phyloP scores from a whole-genome alignment of 2,888 invertebrate genomes.

The Melinopterus prodromus region DNA sequence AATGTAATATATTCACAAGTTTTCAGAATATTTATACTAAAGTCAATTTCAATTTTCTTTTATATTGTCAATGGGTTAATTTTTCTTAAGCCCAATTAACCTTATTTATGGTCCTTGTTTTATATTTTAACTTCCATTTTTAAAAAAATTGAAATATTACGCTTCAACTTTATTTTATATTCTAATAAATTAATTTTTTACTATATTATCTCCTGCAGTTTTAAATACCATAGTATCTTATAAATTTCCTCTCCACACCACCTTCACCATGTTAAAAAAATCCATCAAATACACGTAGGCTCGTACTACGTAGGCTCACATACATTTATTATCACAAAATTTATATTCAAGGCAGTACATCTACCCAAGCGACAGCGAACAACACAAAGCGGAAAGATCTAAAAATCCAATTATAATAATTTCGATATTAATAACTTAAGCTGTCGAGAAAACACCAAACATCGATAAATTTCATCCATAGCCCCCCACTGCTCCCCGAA shows the following conservation, averaged over 20 bases:
- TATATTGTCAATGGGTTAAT: no score
- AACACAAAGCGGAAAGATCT: not conserved
- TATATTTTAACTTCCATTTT: no score
- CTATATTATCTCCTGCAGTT: not conserved
- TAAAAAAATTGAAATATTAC: no score
- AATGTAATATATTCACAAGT: no score
- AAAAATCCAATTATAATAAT: slow-evolving; percentile 35
- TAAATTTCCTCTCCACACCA: not conserved
- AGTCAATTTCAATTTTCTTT: no score
- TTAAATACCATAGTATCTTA: not conserved
- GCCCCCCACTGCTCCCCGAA: slow-evolving; percentile 7
- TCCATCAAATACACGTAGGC: not conserved
- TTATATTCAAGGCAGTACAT: slow-evolving; percentile 4
- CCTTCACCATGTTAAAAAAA: not conserved
- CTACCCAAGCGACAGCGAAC: not conserved
- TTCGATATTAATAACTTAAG: slow-evolving; percentile 39
- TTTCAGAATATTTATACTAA: no score
- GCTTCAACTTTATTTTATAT: not conserved
- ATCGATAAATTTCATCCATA: slow-evolving; percentile 30
- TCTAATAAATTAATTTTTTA: not conserved
- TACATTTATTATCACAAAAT: not conserved
- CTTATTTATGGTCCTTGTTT: no score
- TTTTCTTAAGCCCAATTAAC: no score
- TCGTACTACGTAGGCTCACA: no score
- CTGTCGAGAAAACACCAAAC: slow-evolving; percentile 27